Base-by-base conservation (phyloP, 1,140 invertebrate genomes). In the Drosophila ambigua region DNA sequence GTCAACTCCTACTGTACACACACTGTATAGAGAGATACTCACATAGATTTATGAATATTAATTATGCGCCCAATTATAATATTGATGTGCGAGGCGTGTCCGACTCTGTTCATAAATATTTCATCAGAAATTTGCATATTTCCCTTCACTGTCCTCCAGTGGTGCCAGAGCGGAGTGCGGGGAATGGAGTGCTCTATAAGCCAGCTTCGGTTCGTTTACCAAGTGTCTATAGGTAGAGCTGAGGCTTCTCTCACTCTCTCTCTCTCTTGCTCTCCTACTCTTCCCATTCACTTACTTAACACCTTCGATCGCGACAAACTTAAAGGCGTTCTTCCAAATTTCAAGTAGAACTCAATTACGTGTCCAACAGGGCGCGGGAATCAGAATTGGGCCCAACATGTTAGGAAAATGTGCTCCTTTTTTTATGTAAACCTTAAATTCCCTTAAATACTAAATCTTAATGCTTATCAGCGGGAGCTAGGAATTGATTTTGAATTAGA, bases 41-140 rank as follows among this genome's bases (percentile, higher is more conserved):
- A 9, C 26, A 57, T 11, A 28, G 20, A 57, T 16, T 44, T n/a
- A 41, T 52, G 51, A 11, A 51, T 50, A 80, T 72, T 72, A 72
- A 75, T 75, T 71, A 71, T 82, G 46, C 44, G 43, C 28, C 73
- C 77, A 77, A 85, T 85, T 84, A 84, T 67, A 64, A 80, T 77
- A 67, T 77, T 69, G 50, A 81, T 66, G 65, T 66, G 66, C 45
- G 65, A 28, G 48, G 44, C 13, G n/a, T 52, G 44, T 57, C n/a
- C 51, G 28, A 26, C 24, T 65, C 39, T 23, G 45, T 59, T 85
- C 73, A 81, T 81, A 63, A 81, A 82, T 85, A 85, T 85, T 87
- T 78, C 59, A 87, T 87, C 41, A 68, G 44, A 5, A 51, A 76
- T 55, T 76, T 55, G 54, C 53, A 55, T 61, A 63, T 50, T 45